These are phyloP conservation scores for Cacatua alba DNA, from an alignment of 2,113 vertebrate species.

Conservation along the genomic window DNA sequence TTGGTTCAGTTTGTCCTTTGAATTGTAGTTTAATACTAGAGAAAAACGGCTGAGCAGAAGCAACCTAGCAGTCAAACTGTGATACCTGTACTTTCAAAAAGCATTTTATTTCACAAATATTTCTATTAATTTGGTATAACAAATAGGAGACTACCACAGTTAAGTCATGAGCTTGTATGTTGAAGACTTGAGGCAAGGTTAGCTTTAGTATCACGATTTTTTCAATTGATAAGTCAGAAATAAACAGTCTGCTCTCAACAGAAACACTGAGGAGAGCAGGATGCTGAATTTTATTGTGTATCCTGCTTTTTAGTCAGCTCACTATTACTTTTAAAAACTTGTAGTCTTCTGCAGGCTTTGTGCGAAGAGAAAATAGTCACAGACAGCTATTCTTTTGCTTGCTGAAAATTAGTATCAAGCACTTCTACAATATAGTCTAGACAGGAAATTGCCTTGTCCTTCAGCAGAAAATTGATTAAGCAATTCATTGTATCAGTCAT, in stretches of 20 bases:
- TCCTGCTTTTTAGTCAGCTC: background rate
- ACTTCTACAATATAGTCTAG: slow-evolving; percentile 33
- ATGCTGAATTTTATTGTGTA: background rate
- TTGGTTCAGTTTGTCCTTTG: background rate
- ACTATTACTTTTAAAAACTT: background rate
- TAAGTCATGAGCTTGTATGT: background rate
- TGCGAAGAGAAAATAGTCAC: slow-evolving; percentile 6
- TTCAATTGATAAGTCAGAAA: background rate
- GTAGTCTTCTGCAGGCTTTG: slow-evolving; percentile 2
- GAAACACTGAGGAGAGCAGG: background rate
- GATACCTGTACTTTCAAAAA: background rate
- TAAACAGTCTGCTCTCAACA: background rate
- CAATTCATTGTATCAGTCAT: slow-evolving; percentile 61
- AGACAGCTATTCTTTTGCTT: slow-evolving; percentile 33
- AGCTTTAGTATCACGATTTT: background rate
- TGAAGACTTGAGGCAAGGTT: background rate
- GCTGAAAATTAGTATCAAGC: slow-evolving; percentile 64
- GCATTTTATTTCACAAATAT: background rate
- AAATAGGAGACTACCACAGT: background rate
- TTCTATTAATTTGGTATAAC: background rate
- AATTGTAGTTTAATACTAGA: background rate
- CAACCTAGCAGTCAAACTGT: background rate
- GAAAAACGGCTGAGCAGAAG: background rate
- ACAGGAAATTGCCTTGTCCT: slow-evolving; percentile 66
- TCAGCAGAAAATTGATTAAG: slow-evolving; percentile 62